These are phyloP conservation scores for Crocodylus rhombifer DNA, from an alignment of 2,797 vertebrate species.

Conservation along the genomic window DNA sequence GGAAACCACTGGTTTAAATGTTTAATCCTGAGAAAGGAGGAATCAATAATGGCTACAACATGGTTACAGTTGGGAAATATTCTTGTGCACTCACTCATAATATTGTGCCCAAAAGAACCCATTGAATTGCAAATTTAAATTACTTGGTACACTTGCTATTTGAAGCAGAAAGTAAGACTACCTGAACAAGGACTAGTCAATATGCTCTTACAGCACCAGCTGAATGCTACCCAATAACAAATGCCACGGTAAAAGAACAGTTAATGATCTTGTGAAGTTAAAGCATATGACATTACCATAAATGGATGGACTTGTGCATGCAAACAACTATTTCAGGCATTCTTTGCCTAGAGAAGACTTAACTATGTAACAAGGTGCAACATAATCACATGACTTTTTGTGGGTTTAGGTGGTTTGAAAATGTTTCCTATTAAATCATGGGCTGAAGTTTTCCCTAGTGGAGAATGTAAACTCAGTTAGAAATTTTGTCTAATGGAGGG, in stretches of 20 bases:
- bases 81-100: too few relatives aligned
- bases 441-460: rapidly evolving
- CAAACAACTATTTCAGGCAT: not conserved
- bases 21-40: too few relatives aligned
- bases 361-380: not conserved
- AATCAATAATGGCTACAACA: too few relatives aligned
- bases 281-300: not conserved
- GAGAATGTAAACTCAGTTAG: not conserved
- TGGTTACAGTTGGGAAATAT: too few relatives aligned
- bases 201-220: not conserved
- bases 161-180: not conserved
- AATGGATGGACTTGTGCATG: not conserved
- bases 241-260: not conserved
- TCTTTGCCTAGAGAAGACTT: not conserved
- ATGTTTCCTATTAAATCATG: not conserved
- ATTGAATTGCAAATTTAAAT: too few relatives aligned
- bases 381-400: rapidly evolving
- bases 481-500: not conserved
- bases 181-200: not conserved
- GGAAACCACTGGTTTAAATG: too few relatives aligned
- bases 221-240: not conserved
- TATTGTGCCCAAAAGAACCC: too few relatives aligned
- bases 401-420: not conserved
- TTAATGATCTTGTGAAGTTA: rapidly evolving
- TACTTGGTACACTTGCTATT: not conserved